phyloP scores from a whole-genome alignment of 1,140 invertebrate genomes.

The Trissolcus basalis region DNA sequence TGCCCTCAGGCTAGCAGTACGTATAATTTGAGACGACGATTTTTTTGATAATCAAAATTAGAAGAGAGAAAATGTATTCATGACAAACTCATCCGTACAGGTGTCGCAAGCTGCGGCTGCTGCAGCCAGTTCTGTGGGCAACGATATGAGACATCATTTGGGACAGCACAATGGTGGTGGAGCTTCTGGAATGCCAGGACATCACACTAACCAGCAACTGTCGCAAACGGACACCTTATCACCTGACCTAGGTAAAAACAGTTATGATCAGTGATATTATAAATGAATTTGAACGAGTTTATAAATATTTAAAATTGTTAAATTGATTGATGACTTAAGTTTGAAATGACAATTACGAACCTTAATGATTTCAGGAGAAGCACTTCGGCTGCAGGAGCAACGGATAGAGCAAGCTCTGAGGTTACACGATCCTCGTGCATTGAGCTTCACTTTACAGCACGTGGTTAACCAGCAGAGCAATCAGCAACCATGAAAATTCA shows the following conservation, averaged over 20 bases:
- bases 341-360: too few relatives aligned
- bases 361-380: conserved; percentile 76
- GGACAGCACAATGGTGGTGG: conserved; percentile 73
- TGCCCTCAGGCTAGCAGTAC: conserved; percentile 86
- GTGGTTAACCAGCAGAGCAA: conserved; percentile 78
- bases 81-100: conserved; percentile 51
- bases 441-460: conserved; percentile 81
- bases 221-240: conserved; percentile 74
- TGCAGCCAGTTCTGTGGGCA: conserved; percentile 72
- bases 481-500: conserved; percentile 80
- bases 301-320: too few relatives aligned
- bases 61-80: too few relatives aligned
- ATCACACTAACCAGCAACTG: conserved; percentile 74
- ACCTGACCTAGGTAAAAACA: conserved; percentile 72
- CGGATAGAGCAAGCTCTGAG: conserved; percentile 87
- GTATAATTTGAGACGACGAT: conserved; percentile 37
- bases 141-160: conserved; percentile 74
- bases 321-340: too few relatives aligned
- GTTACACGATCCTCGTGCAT: conserved; percentile 82
- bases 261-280: too few relatives aligned
- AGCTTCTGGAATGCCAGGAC: conserved; percentile 74
- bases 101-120: conserved; percentile 74
- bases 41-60: neutral
- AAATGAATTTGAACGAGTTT: too few relatives aligned
- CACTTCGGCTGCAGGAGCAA: conserved; percentile 86